phyloP scores from a whole-genome alignment of 2,113 vertebrate species.

The Terrapene triunguis region DNA sequence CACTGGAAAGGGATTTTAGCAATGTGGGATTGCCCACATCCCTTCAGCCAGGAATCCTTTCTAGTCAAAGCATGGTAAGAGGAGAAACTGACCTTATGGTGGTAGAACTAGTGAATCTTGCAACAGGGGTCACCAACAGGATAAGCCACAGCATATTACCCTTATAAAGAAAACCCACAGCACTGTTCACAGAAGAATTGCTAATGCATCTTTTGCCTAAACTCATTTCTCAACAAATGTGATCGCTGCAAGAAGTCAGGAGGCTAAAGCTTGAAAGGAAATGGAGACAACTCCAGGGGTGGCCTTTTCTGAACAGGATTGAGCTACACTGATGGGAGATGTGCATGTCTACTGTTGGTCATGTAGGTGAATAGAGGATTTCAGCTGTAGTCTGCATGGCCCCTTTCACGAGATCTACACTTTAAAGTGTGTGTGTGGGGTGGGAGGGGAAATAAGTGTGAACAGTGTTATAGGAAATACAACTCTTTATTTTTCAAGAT shows the following conservation, averaged over 20 bases:
- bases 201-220: background rate
- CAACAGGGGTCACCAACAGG: background rate
- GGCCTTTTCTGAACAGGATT: background rate
- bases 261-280: background rate
- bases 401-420: background rate
- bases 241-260: background rate
- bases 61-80: background rate
- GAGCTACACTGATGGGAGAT: background rate
- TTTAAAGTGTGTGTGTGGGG: background rate
- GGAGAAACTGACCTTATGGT: background rate
- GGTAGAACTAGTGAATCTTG: background rate
- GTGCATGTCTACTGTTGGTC: background rate
- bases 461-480: background rate
- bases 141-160: background rate
- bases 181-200: background rate
- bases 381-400: background rate
- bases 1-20: accelerated
- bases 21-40: background rate
- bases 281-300: background rate
- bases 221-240: background rate
- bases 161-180: background rate
- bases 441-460: background rate
- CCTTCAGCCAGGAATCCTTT: background rate
- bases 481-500: slow-evolving; percentile 31
- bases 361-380: background rate